Evolutionary conservation across 2,113 vertebrate genomes (phyloP).

Genomic region (Tragelaphus buxtoni): DNA sequence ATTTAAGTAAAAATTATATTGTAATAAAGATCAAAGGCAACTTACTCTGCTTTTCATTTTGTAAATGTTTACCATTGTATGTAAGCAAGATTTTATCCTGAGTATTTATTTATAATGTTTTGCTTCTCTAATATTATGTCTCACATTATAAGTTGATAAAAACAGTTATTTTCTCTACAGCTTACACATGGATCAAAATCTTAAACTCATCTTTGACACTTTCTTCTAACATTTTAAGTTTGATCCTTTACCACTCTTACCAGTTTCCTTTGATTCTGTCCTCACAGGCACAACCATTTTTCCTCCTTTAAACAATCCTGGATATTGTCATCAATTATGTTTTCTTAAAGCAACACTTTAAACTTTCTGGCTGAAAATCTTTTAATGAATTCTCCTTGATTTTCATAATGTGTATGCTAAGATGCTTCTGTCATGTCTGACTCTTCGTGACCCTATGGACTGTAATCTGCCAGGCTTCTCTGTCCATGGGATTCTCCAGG

Average conservation of each 20-base stretch:
- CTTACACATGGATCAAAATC: not conserved
- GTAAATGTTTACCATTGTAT: not conserved
- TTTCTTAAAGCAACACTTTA: not conserved
- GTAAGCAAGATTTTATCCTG: not conserved
- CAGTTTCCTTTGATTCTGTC: not conserved
- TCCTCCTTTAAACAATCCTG: not conserved
- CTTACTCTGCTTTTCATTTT: not conserved
- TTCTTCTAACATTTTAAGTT: not conserved
- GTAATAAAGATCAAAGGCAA: not conserved
- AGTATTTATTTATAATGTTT: not conserved
- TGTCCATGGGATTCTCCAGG: not conserved
- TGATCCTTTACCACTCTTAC: not conserved
- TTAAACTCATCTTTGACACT: not conserved
- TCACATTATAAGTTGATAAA: not conserved
- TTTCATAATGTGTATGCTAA: not conserved
- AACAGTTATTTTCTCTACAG: not conserved
- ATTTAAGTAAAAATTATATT: not conserved
- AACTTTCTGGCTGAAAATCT: not conserved
- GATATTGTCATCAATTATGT: not conserved
- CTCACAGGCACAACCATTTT: not conserved
- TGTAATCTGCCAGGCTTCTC: not conserved
- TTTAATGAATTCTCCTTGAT: not conserved
- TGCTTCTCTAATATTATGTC: not conserved
- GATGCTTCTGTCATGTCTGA: not conserved
- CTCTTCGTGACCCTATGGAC: not conserved